Evolutionary conservation across 2,113 vertebrate species (phyloP).

Genomic region (Centrocercus urophasianus): DNA sequence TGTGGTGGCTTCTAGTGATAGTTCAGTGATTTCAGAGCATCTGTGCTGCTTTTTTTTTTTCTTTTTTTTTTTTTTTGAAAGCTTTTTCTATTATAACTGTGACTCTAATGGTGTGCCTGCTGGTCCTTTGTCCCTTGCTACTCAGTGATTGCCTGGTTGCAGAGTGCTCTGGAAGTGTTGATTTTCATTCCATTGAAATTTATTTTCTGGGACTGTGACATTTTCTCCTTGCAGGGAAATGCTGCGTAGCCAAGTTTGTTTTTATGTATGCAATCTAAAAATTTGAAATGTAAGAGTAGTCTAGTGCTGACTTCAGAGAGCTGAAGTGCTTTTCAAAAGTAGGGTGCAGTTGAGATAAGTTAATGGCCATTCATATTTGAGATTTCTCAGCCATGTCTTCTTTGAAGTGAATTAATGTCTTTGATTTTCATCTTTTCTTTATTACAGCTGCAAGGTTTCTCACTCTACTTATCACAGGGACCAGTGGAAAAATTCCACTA

Average conservation of each 20-base stretch:
- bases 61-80: background rate
- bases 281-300: conserved; percentile 7
- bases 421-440: conserved; percentile 5
- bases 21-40: background rate
- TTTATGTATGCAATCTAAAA: conserved; percentile 39
- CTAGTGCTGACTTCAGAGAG: background rate
- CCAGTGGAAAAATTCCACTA: background rate
- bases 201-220: background rate
- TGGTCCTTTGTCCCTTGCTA: background rate
- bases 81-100: background rate
- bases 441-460: background rate
- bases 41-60: background rate
- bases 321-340: background rate
- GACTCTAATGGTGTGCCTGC: background rate
- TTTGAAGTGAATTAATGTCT: background rate
- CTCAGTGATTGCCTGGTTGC: background rate
- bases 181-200: background rate
- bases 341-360: background rate
- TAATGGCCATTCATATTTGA: background rate
- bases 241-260: background rate
- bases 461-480: fast-evolving
- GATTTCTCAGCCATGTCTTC: background rate
- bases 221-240: conserved; percentile 20
- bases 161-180: background rate
- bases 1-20: background rate